These are phyloP conservation scores for Andrena dorsata DNA, from an alignment of 2,888 invertebrate genomes.

Conservation along the genomic window DNA sequence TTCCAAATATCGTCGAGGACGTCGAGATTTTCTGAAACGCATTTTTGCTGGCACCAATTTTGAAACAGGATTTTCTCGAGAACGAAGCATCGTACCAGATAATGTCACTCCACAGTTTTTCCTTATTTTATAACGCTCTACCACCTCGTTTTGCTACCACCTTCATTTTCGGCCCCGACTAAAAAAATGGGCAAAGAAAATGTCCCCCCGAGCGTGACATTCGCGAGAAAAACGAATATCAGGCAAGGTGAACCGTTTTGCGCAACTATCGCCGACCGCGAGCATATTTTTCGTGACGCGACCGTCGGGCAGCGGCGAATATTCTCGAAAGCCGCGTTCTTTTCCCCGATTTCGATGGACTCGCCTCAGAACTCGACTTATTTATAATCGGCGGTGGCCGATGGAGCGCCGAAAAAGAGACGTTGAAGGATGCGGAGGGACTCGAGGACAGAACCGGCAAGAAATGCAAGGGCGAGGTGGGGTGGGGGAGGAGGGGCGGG, in stretches of 20 bases:
- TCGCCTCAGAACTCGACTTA: constrained; percentile 16
- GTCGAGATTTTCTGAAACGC: too few relatives aligned
- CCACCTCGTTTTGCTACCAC: too few relatives aligned
- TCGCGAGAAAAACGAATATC: constrained; percentile 2
- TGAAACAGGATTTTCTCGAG: too few relatives aligned
- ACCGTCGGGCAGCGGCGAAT: neutral
- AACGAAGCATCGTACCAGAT: too few relatives aligned
- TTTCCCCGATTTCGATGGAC: constrained; percentile 36
- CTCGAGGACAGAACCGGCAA: neutral
- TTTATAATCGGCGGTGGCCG: constrained; percentile 26
- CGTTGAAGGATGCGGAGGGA: constrained; percentile 22
- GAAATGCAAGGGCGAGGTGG: constrained; percentile 7
- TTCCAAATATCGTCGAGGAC: too few relatives aligned
- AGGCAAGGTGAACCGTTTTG: constrained; percentile 39
- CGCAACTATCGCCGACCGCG: constrained; percentile 35
- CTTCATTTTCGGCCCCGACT: too few relatives aligned
- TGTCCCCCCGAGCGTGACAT: neutral
- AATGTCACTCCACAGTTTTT: too few relatives aligned
- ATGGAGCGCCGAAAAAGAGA: constrained; percentile 25
- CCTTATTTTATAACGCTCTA: too few relatives aligned
- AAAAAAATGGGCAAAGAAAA: neutral
- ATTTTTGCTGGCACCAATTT: too few relatives aligned
- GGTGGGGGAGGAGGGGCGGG: constrained; percentile 16
- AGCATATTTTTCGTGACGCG: constrained; percentile 24
- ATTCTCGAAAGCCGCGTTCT: constrained; percentile 1